Conservation (phyloP, 2,797 vertebrate genomes). For the Eleutherodactylus coqui region DNA sequence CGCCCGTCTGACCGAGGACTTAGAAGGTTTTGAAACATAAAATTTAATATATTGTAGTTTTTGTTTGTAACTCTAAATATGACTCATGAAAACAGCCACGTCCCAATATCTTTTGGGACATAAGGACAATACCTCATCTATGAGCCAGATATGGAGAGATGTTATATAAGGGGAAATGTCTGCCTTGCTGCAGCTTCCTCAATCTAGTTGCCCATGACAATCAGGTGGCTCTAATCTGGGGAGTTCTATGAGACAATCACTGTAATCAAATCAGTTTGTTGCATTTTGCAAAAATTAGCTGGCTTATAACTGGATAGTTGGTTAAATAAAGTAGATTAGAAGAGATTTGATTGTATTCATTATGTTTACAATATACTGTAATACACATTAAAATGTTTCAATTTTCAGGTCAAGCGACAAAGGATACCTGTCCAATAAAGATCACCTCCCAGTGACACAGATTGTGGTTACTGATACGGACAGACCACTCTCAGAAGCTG, state of each 20-base stretch:
- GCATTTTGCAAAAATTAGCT: too few relatives aligned
- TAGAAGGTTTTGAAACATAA: background rate
- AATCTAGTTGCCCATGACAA: too few relatives aligned
- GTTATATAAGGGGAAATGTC: background rate
- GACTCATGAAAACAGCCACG: too few relatives aligned
- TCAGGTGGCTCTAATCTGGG: too few relatives aligned
- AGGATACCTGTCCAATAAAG: slow-evolving; percentile 88
- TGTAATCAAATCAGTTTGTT: too few relatives aligned
- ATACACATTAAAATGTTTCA: background rate
- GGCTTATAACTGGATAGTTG: too few relatives aligned
- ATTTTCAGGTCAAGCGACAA: slow-evolving; percentile 85
- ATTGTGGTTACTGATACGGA: slow-evolving; percentile 87
- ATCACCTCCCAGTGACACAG: slow-evolving; percentile 86
- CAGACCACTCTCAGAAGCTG: slow-evolving; percentile 83
- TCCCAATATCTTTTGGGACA: too few relatives aligned
- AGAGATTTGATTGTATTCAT: background rate
- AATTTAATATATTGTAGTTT: background rate
- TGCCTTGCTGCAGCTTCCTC: too few relatives aligned
- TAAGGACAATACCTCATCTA: background rate
- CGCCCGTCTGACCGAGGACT: too few relatives aligned
- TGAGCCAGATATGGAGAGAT: background rate
- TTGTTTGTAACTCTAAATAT: too few relatives aligned
- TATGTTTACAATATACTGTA: too few relatives aligned
- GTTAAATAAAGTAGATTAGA: background rate
- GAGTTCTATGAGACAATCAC: too few relatives aligned